Base-by-base conservation (phyloP, 2,888 invertebrate species). In the Archips crataeganus region DNA sequence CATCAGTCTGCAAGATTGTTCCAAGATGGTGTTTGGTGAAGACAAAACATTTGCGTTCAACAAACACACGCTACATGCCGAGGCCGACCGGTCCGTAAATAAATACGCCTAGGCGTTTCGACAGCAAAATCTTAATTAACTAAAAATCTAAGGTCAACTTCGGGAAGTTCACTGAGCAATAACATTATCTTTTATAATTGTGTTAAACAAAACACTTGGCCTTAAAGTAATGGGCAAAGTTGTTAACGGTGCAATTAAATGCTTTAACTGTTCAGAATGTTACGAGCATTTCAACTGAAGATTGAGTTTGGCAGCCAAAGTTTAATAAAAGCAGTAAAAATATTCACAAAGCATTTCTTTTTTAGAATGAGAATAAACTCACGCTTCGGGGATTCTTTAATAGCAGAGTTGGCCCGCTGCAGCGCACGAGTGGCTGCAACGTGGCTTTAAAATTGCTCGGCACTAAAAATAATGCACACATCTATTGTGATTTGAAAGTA, bases 401-500 rank as follows among this genome's bases (percentile, higher is more conserved):
- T 54, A 54, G 23, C 51, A 0, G 11, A 45, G 23, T 62, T 45
- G 2, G 42, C 2, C 13, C 4, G 11, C 39, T 9, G 62, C 62
- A 8, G 23, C 11, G 62, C 10, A 42, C 5, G 45, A 47, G 42
- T 11, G 15, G 45, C 42, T 45, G 63, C 47, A 63, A 83, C 80
- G 80, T 80, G 80, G 84, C 75, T 75, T 71, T 78, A 86, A 90
- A 91, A 89, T 73, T 36, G 85, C 86, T 83, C 82, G 60, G 70
- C 42, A 74, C 70, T 66, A 69, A 75, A 65, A 69, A 69, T 71
- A 75, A 70, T 70, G 62, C 67, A 74, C 84, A 84, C 80, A 84
- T 87, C 90, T 89, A 93, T 94, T 93, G 93, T 93, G 87, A 91
- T 90, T 91, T 91, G 93, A 94, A 94, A 94, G 94, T 93, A 91